Conservation (phyloP, 2,113 vertebrate species). For the Vombatus ursinus region DNA sequence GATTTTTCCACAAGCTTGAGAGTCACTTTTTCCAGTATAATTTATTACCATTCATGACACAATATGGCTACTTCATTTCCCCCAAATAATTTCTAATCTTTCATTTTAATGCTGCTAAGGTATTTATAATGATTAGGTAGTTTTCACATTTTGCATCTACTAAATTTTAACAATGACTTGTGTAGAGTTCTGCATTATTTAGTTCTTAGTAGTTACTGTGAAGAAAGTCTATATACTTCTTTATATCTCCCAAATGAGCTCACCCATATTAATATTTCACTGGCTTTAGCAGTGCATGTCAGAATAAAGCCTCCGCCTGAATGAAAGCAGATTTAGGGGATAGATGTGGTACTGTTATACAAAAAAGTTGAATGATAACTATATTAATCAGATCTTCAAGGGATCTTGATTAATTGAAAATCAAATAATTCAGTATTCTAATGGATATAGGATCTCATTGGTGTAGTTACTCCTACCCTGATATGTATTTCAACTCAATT, state of each 20-base stretch:
- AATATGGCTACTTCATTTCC: neutral
- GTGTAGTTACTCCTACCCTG: neutral
- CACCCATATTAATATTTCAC: neutral
- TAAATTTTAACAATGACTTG: neutral
- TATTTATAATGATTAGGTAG: neutral
- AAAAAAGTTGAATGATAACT: neutral
- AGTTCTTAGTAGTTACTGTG: neutral
- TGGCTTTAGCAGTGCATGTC: neutral
- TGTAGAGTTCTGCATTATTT: neutral
- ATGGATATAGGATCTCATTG: neutral
- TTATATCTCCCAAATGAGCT: neutral
- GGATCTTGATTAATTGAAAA: neutral
- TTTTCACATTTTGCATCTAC: neutral
- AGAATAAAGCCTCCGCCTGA: neutral
- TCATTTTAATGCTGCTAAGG: neutral
- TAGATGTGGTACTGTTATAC: neutral
- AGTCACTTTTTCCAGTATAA: neutral
- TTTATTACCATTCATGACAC: neutral
- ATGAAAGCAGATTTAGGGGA: neutral
- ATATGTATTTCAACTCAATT: neutral
- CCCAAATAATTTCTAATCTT: neutral
- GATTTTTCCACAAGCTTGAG: neutral
- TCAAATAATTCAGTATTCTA: neutral
- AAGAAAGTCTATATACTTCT: neutral
- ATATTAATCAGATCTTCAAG: neutral